Conservation (phyloP, 2,888 invertebrate species). For the Rosalia funebris region DNA sequence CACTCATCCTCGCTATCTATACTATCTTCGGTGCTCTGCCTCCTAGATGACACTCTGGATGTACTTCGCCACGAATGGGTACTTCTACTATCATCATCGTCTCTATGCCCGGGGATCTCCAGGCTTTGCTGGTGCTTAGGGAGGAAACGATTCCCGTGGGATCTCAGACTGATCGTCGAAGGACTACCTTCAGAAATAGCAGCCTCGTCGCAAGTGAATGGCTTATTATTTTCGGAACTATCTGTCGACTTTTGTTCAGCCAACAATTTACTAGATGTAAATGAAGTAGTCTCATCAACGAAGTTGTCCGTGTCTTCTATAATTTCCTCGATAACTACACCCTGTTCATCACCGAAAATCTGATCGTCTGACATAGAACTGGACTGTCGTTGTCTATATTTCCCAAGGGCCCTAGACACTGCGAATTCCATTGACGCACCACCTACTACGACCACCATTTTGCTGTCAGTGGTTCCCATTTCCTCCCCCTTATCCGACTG, state of each 20-base stretch:
- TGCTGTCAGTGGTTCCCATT: slow-evolving; percentile 63
- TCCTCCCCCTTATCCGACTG: slow-evolving; percentile 72
- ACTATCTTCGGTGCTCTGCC: slow-evolving; percentile 92
- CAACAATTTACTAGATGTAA: slow-evolving; percentile 33
- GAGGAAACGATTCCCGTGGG: slow-evolving; percentile 70
- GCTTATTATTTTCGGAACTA: slow-evolving; percentile 47
- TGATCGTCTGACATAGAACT: slow-evolving; percentile 79
- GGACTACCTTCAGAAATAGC: slow-evolving; percentile 73
- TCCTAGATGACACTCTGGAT: slow-evolving; percentile 83
- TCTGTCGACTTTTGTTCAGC: slow-evolving; percentile 57
- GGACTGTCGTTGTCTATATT: slow-evolving; percentile 79
- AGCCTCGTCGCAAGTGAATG: slow-evolving; percentile 63
- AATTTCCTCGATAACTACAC: slow-evolving; percentile 53
- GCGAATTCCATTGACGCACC: slow-evolving; percentile 85
- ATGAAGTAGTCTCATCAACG: slow-evolving; percentile 29
- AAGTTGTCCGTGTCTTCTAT: slow-evolving; percentile 43
- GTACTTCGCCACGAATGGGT: slow-evolving; percentile 89
- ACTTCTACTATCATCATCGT: slow-evolving; percentile 86
- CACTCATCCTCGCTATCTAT: slow-evolving; percentile 95
- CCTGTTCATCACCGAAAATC: slow-evolving; percentile 55
- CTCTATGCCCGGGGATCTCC: slow-evolving; percentile 81
- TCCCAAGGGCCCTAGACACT: slow-evolving; percentile 82
- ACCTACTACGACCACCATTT: slow-evolving; percentile 65
- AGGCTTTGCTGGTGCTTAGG: slow-evolving; percentile 80
- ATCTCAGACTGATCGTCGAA: slow-evolving; percentile 71